Percentiles rank a stretch among this genome's conserved stretches.
These are phyloP conservation scores for Gracilinanus agilis DNA, from an alignment of 2,113 vertebrate genomes.

Conservation along the genomic window DNA sequence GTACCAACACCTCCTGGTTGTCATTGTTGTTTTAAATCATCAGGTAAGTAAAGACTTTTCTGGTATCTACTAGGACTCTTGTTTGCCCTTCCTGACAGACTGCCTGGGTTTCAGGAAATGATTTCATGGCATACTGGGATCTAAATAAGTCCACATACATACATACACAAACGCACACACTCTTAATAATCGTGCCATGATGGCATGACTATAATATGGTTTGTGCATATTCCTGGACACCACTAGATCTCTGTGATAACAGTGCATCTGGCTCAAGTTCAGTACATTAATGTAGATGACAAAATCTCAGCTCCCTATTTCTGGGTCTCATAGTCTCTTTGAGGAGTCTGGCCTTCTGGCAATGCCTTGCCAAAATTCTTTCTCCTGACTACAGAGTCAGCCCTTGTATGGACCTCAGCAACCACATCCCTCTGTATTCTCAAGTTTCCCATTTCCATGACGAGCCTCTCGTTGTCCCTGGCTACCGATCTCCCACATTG, in stretches of 20 bases:
- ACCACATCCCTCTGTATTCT: not conserved
- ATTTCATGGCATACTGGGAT: not conserved
- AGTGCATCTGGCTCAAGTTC: not conserved
- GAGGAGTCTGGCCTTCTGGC: not conserved
- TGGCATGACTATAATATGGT: not conserved
- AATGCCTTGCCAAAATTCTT: slow-evolving; percentile 1
- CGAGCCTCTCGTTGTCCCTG: not conserved
- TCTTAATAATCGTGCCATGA: not conserved
- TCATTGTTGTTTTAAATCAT: not conserved
- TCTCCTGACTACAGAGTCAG: not conserved
- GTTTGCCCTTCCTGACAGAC: not conserved
- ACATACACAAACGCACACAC: not conserved
- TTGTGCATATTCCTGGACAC: not conserved
- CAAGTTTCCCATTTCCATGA: not conserved
- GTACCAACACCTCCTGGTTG: not conserved
- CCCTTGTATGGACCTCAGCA: slow-evolving; percentile 3
- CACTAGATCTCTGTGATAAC: not conserved
- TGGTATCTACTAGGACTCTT: not conserved
- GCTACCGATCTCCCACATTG: not conserved
- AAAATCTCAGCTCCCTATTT: not conserved
- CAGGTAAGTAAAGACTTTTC: not conserved
- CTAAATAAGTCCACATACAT: not conserved
- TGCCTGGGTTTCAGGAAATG: not conserved
- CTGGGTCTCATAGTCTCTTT: not conserved
- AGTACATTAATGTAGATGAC: not conserved